Percentiles rank a stretch among this genome's conserved stretches.
Evolutionary conservation across 1,140 invertebrate species (phyloP).

Genomic region (Acyrthosiphon pisum): DNA sequence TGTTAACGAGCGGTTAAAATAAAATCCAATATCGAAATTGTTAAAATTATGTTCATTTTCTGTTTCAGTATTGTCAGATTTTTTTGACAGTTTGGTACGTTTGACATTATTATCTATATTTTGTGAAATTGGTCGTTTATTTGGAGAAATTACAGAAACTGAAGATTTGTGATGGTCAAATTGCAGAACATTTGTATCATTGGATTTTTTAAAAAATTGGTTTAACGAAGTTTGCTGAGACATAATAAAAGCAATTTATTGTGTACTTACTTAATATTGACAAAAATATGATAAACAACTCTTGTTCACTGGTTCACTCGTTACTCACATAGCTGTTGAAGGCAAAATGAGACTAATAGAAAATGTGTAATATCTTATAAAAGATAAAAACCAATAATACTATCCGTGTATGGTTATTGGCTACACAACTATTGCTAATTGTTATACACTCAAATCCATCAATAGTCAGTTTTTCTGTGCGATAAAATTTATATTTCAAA

Average conservation of each 20-base stretch:
- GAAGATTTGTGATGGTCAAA: background rate
- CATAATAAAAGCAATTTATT: background rate
- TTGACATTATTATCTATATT: background rate
- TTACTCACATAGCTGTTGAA: no score
- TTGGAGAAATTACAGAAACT: background rate
- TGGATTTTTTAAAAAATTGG: conserved; percentile 1
- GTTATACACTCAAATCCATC: no score
- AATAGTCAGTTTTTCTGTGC: no score
- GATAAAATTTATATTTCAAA: no score
- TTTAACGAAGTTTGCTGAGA: background rate
- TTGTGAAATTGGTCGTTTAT: background rate
- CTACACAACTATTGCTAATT: no score
- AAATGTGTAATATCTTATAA: no score
- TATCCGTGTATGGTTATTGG: no score
- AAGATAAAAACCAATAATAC: no score
- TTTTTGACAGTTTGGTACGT: background rate
- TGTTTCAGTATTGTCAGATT: background rate
- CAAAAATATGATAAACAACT: background rate
- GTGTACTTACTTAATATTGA: conserved; percentile 1
- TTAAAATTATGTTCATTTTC: background rate
- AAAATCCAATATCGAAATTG: no score
- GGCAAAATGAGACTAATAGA: no score
- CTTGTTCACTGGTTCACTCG: no score
- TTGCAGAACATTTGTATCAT: background rate
- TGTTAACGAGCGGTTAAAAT: no score